These are phyloP conservation scores for Planococcus citri DNA, from an alignment of 1,140 invertebrate species.

Conservation along the genomic window DNA sequence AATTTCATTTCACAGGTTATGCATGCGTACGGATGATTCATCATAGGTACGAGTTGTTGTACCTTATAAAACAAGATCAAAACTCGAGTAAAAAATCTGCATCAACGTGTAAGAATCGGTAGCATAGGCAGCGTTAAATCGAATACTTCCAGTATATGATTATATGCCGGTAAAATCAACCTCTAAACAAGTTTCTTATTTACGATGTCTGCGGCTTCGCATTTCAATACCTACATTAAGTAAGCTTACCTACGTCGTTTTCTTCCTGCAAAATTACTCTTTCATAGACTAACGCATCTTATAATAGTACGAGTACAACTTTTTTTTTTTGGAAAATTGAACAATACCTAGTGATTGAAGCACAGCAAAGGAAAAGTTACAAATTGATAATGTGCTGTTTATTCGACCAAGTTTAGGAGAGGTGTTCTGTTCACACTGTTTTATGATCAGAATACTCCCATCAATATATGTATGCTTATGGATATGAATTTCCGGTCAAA, in stretches of 20 bases:
- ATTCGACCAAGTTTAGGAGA: constrained; percentile 1
- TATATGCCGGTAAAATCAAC: no score
- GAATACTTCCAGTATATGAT: no score
- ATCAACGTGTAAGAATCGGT: no score
- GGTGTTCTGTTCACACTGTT: constrained; percentile 16
- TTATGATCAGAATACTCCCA: constrained; percentile 14
- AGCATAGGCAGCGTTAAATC: no score
- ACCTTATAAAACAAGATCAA: no score
- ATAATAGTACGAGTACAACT: not conserved
- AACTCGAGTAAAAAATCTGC: no score
- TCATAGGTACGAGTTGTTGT: no score
- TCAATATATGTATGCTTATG: not conserved
- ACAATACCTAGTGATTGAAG: not conserved
- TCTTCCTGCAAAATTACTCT: not conserved
- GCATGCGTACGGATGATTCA: no score
- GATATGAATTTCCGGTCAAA: constrained; percentile 19
- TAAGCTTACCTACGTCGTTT: not conserved
- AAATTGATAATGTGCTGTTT: not conserved
- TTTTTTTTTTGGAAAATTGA: not conserved
- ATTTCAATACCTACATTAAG: no score
- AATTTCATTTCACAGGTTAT: no score
- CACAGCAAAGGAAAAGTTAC: not conserved
- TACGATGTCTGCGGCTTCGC: no score
- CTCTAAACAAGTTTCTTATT: no score
- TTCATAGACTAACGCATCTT: not conserved